These are phyloP conservation scores for Drosophila albomicans DNA, from an alignment of 1,140 invertebrate genomes.

Conservation along the genomic window DNA sequence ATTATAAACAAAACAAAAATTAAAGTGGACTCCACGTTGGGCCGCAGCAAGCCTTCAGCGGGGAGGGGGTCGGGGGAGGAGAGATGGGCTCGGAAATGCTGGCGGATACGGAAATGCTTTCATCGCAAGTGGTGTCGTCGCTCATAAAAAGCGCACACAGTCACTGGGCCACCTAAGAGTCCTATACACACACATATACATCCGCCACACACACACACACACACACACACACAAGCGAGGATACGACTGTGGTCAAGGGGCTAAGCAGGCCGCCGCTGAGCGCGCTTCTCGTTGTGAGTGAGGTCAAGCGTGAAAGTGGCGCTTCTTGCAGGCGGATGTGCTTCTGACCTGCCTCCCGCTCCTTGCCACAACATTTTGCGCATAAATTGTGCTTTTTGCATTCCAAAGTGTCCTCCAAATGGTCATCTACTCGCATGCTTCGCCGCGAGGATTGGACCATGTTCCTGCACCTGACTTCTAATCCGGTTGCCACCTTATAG, in stretches of 20 bases:
- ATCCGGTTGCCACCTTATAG: not conserved
- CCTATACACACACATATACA: conserved; percentile 17
- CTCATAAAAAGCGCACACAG: conserved; percentile 70
- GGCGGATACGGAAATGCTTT: conserved; percentile 81
- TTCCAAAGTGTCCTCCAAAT: conserved; percentile 53
- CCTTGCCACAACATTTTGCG: conserved; percentile 15
- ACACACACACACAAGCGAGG: conserved; percentile 25
- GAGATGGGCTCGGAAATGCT: conserved; percentile 43
- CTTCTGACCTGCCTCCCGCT: conserved; percentile 42
- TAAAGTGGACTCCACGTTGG: conserved; percentile 73
- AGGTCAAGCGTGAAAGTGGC: conserved; percentile 79
- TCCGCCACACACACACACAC: not conserved
- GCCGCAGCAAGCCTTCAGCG: conserved; percentile 1
- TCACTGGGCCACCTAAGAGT: conserved; percentile 30
- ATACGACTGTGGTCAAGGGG: conserved; percentile 65
- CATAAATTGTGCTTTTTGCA: conserved; percentile 72
- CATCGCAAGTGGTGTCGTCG: conserved; percentile 74
- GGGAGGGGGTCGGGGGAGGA: not conserved
- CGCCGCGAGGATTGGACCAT: not conserved
- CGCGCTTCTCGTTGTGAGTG: conserved; percentile 47
- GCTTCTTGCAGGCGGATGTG: conserved; percentile 65
- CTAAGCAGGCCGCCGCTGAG: conserved; percentile 63
- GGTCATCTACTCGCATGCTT: conserved; percentile 19
- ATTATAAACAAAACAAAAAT: conserved; percentile 84
- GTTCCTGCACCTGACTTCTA: conserved; percentile 7